Percentiles rank a stretch among this genome's conserved stretches.
Evolutionary conservation across 92 coral and sea anemone species (phyloP).

Genomic region (Epizoanthus fatuus): DNA sequence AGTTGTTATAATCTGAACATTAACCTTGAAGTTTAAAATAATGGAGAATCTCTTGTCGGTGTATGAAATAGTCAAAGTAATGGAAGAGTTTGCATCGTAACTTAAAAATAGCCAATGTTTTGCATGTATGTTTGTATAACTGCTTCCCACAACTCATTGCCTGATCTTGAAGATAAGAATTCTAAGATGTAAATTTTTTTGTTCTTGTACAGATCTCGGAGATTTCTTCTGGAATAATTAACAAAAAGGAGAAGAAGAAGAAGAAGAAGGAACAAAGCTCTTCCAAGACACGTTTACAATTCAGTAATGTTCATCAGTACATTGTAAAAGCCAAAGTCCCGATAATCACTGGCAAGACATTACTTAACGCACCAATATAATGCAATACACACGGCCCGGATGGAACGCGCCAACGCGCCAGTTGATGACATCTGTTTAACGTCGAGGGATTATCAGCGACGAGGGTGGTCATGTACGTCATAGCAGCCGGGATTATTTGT

Average conservation of each 20-base stretch:
- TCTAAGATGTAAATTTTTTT: not conserved
- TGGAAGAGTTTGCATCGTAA: too few relatives aligned
- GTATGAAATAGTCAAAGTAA: too few relatives aligned
- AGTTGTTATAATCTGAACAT: too few relatives aligned
- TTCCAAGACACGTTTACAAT: not conserved
- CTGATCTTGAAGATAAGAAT: not conserved
- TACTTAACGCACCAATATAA: too few relatives aligned
- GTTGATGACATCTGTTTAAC: slow-evolving; percentile 4
- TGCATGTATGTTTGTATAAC: not conserved
- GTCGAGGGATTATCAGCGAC: not conserved
- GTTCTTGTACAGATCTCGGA: not conserved
- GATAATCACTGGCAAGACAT: too few relatives aligned
- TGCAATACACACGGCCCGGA: too few relatives aligned
- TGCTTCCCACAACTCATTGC: not conserved
- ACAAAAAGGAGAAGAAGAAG: not conserved
- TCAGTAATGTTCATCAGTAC: too few relatives aligned
- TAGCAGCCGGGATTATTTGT: not conserved
- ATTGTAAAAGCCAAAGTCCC: too few relatives aligned
- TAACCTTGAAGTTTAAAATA: too few relatives aligned
- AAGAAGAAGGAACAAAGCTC: not conserved
- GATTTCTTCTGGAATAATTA: slow-evolving; percentile 5
- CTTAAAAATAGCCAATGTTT: not conserved
- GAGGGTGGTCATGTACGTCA: too few relatives aligned
- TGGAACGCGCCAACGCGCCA: not conserved
- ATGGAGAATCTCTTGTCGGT: too few relatives aligned